Percentiles rank a stretch among this genome's conserved stretches.
phyloP scores from a whole-genome alignment of 2,797 vertebrate species.

The Cirrhinus molitorella region DNA sequence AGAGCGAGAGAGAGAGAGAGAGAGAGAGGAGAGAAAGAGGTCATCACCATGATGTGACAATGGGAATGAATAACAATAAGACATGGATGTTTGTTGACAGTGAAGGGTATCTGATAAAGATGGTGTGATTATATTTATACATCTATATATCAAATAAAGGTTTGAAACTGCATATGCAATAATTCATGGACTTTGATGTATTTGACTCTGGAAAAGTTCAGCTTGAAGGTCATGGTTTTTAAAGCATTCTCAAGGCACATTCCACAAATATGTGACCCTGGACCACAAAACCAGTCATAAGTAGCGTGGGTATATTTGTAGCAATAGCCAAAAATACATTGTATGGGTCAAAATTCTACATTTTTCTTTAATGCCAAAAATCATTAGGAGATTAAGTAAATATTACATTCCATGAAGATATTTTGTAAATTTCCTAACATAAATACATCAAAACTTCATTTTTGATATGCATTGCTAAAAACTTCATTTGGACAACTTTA shows the following conservation, averaged over 20 bases:
- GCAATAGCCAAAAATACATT: no score
- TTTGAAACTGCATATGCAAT: not conserved
- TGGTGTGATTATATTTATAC: not conserved
- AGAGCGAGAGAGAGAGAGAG: slow-evolving; percentile 52
- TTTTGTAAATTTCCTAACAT: no score
- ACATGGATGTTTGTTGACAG: slow-evolving; percentile 74
- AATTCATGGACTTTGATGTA: slow-evolving; percentile 10
- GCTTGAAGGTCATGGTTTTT: slow-evolving; percentile 28
- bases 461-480: no score
- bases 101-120: slow-evolving; percentile 50
- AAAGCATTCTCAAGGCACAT: not conserved
- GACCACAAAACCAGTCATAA: no score
- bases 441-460: no score
- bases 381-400: no score
- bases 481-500: no score
- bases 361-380: no score
- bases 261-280: not conserved
- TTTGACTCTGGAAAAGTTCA: not conserved
- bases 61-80: slow-evolving; percentile 76
- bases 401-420: no score
- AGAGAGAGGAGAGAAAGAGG: slow-evolving; percentile 69
- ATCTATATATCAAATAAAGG: slow-evolving; percentile 38
- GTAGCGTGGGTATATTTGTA: no score
- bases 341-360: no score
- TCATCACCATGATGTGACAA: slow-evolving; percentile 80